phyloP scores from a whole-genome alignment of 2,888 invertebrate genomes.

The Nezara viridula region DNA sequence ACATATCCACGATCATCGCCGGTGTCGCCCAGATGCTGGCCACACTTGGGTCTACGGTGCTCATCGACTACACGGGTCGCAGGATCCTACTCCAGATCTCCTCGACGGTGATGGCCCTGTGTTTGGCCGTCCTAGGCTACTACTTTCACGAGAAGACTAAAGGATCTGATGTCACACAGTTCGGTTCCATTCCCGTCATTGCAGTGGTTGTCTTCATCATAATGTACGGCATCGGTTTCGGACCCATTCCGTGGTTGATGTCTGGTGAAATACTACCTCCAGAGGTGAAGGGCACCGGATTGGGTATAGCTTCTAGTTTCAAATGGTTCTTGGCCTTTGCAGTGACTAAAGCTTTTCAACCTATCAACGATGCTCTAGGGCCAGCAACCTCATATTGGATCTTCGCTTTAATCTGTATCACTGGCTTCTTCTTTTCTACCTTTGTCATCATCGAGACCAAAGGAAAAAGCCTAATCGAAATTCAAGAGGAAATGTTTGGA shows the following conservation, averaged over 20 bases:
- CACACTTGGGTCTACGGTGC: constrained; percentile 77
- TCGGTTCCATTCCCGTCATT: constrained; percentile 80
- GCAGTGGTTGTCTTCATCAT: constrained; percentile 78
- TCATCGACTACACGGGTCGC: constrained; percentile 86
- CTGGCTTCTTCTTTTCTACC: constrained; percentile 76
- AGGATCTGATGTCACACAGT: constrained; percentile 71
- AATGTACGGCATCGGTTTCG: constrained; percentile 80
- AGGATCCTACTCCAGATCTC: constrained; percentile 84
- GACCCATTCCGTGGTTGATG: constrained; percentile 86
- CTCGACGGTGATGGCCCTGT: constrained; percentile 79
- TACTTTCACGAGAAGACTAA: constrained; percentile 77
- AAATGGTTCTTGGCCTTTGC: constrained; percentile 84
- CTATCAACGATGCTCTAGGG: constrained; percentile 73
- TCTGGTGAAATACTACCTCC: constrained; percentile 83
- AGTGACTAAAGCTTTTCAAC: constrained; percentile 77
- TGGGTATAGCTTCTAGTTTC: constrained; percentile 80
- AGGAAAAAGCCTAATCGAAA: constrained; percentile 73
- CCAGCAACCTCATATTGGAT: constrained; percentile 77
- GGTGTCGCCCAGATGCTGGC: constrained; percentile 82
- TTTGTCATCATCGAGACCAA: constrained; percentile 80
- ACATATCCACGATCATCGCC: constrained; percentile 82
- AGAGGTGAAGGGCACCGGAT: constrained; percentile 80
- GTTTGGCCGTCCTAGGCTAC: constrained; percentile 78
- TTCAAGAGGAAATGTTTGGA: constrained; percentile 74
- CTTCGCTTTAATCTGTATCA: constrained; percentile 75